Evolutionary conservation across 2,888 invertebrate genomes (phyloP).

Genomic region (Trichogramma evanescens): DNA sequence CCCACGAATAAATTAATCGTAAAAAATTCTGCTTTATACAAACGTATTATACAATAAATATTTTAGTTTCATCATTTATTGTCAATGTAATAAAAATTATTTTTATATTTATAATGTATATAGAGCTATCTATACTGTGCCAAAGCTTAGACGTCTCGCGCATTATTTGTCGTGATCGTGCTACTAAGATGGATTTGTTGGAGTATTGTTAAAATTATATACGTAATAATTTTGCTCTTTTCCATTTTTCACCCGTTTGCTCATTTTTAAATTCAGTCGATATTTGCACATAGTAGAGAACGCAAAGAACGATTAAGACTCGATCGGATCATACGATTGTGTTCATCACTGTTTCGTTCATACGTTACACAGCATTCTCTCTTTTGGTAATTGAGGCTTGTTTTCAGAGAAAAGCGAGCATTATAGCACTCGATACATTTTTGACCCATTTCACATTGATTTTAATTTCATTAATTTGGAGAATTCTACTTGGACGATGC

Average conservation of each 20-base stretch:
- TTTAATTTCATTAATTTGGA: too few species aligned
- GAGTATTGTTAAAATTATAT: too few species aligned
- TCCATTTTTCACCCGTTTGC: not conserved
- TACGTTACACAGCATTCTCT: too few species aligned
- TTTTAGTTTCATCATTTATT: constrained; percentile 28
- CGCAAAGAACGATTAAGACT: not conserved
- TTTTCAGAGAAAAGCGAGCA: too few species aligned
- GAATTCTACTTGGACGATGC: not conserved
- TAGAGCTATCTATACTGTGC: constrained; percentile 39
- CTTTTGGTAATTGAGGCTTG: too few species aligned
- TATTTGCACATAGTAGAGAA: not conserved
- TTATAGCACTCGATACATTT: too few species aligned
- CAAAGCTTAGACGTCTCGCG: not conserved
- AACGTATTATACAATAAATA: constrained; percentile 48
- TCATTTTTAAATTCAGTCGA: not conserved
- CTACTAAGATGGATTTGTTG: too few species aligned
- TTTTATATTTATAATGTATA: constrained; percentile 41
- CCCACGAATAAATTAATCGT: constrained; percentile 47
- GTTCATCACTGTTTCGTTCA: too few species aligned
- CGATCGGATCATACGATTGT: not conserved
- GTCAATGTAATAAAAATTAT: constrained; percentile 31
- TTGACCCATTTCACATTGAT: too few species aligned
- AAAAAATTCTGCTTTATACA: constrained; percentile 47
- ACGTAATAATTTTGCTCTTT: not conserved
- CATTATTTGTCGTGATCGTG: not conserved